These are phyloP conservation scores for Ophion ventricosus DNA, from an alignment of 2,888 invertebrate genomes.

Conservation along the genomic window DNA sequence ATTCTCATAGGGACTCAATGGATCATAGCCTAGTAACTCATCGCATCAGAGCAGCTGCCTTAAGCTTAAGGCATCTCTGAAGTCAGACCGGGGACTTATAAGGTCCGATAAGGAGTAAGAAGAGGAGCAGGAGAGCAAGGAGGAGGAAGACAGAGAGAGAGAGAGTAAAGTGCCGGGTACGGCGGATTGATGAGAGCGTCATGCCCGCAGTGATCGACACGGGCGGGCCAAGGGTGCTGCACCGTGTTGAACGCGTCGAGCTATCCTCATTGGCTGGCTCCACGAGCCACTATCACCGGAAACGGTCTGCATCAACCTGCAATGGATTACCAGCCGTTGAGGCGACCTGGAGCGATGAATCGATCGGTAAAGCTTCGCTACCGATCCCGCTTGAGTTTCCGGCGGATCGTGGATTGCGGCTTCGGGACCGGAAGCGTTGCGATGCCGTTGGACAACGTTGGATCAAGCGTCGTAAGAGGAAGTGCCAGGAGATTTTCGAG, in stretches of 20 bases:
- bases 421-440: conserved; percentile 41
- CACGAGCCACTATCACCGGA: conserved; percentile 5
- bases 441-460: conserved; percentile 41
- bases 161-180: conserved; percentile 65
- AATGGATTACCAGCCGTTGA: no score
- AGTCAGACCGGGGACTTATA: background rate
- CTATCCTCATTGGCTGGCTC: conserved; percentile 71
- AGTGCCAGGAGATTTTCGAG: background rate
- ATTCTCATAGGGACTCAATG: conserved; percentile 30
- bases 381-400: background rate
- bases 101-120: background rate
- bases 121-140: conserved; percentile 11
- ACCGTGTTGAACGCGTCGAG: conserved; percentile 78
- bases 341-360: conserved; percentile 49
- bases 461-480: background rate
- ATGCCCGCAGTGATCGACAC: conserved; percentile 81
- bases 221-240: conserved; percentile 81
- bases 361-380: no score
- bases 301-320: background rate
- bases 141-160: conserved; percentile 42
- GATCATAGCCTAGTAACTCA: conserved; percentile 13
- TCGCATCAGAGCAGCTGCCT: background rate
- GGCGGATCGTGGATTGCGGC: background rate
- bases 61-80: conserved; percentile 27
- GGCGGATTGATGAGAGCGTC: conserved; percentile 80